Percentiles rank a stretch among this genome's conserved stretches.
These are phyloP conservation scores for Lissonota sp. DNA, from an alignment of 2,888 invertebrate genomes.

Conservation along the genomic window DNA sequence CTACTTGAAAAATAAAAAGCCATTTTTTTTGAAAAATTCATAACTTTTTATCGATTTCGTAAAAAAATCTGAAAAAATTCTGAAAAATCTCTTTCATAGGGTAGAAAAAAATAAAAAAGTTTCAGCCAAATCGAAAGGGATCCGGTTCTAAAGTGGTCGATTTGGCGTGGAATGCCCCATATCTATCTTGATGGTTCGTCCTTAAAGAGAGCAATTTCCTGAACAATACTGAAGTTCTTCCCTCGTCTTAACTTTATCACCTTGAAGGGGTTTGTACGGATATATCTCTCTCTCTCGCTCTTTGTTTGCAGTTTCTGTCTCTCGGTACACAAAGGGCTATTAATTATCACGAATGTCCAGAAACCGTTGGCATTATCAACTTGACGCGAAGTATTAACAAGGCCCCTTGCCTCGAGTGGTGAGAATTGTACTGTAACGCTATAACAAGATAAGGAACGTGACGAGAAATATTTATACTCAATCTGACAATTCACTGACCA, in stretches of 20 bases:
- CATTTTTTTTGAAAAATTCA: no score
- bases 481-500: not conserved
- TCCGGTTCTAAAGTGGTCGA: no score
- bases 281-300: not conserved
- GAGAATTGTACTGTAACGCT: not conserved
- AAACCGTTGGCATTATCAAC: conserved; percentile 20
- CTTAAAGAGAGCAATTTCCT: conserved; percentile 6
- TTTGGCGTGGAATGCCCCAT: no score
- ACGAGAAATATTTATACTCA: not conserved
- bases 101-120: no score
- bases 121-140: no score
- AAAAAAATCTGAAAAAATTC: no score
- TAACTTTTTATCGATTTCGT: no score
- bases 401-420: not conserved
- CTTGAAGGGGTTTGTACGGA: not conserved
- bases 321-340: conserved; percentile 12
- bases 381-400: conserved; percentile 14
- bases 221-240: not conserved
- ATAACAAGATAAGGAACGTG: conserved; percentile 8
- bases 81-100: no score
- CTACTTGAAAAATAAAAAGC: no score
- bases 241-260: conserved; percentile 22
- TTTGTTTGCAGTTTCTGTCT: not conserved
- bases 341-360: conserved; percentile 32
- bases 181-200: conserved; percentile 1